Conservation (phyloP, 2,888 invertebrate species). For the Tetropium fuscum region DNA sequence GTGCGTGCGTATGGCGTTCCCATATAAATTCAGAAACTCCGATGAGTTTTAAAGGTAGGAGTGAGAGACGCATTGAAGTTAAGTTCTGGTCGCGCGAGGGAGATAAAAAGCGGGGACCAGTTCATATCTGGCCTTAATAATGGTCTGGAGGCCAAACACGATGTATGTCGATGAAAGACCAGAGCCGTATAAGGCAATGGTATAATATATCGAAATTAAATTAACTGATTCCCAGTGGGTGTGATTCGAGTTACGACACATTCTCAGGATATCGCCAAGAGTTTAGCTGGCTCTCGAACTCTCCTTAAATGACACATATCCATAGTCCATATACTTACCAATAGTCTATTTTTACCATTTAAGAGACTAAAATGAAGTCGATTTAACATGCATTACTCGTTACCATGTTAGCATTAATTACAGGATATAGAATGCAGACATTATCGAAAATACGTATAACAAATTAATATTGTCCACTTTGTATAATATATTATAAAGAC, state of each 20-base stretch:
- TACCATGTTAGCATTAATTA: no score
- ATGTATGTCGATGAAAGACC: slow-evolving; percentile 49
- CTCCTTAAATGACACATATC: no score
- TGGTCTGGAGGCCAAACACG: slow-evolving; percentile 43
- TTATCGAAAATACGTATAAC: no score
- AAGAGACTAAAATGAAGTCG: no score
- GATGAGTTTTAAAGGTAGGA: slow-evolving; percentile 17
- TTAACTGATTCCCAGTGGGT: slow-evolving; percentile 50
- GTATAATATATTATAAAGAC: no score
- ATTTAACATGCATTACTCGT: no score
- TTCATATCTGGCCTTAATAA: slow-evolving; percentile 36
- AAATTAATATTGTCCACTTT: no score
- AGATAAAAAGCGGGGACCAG: slow-evolving; percentile 13
- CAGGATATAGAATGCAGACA: no score
- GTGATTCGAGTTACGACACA: slow-evolving; percentile 48
- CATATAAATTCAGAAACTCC: slow-evolving; percentile 35
- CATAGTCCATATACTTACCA: no score
- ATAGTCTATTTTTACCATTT: no score
- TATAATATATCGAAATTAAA: slow-evolving; percentile 52
- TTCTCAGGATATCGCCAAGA: slow-evolving; percentile 2
- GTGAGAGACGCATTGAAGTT: slow-evolving; percentile 17
- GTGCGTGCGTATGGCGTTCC: slow-evolving; percentile 23
- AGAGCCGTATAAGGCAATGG: slow-evolving; percentile 49
- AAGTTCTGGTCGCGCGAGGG: slow-evolving; percentile 7
- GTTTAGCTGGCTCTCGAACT: background rate